Base-by-base conservation (phyloP, 2,113 vertebrate genomes). In the Chlorocebus sabaeus region DNA sequence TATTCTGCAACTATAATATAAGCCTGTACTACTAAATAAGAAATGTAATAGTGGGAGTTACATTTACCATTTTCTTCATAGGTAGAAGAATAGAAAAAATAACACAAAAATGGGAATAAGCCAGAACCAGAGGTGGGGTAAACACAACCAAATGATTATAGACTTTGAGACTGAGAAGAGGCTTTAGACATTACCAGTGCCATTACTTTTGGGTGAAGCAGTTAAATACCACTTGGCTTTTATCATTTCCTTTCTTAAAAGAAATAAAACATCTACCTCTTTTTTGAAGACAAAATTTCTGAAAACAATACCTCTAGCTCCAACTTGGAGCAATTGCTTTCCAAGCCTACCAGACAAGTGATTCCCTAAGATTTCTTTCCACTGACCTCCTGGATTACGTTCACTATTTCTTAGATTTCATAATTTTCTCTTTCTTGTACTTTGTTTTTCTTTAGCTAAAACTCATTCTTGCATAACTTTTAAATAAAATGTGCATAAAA, bases 61-160 rank as follows among this genome's bases (percentile, higher is more conserved):
- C 59, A 57, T 59, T 85, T 90, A 83, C 13, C 55, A 93, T 70
- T 96, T 96, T 93, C 38, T 81, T 81, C 22, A 70, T n/a, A 91
- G 18, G 18, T 59, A 64, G 32, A 89, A 93, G 13, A 75, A 80
- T 8, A 70, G 32, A 95, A 87, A 22, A 84, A 91, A 48, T 40
- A 75, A 55, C 30, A 91, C n/a, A 78, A 55, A 94, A 27, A n/a
- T 18, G 76, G 48, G 6, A 84, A 75, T 75, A 75, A 80, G 17
- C 8, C 50, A 89, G 45, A 97, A 72, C 12, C 22, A 92, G 12
- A 89, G 14, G 6, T 76, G 14, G 43, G 7, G 3, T 76, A 35
- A 89, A 81, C n/a, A 82, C 43, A 22, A 40, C 8, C 12, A 40
- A n/a, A 50, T 52, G 30, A 91, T 48, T 5, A 25, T 32, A 18